Evolutionary conservation across 2,113 vertebrate species (phyloP).

Genomic region (Alces alces): DNA sequence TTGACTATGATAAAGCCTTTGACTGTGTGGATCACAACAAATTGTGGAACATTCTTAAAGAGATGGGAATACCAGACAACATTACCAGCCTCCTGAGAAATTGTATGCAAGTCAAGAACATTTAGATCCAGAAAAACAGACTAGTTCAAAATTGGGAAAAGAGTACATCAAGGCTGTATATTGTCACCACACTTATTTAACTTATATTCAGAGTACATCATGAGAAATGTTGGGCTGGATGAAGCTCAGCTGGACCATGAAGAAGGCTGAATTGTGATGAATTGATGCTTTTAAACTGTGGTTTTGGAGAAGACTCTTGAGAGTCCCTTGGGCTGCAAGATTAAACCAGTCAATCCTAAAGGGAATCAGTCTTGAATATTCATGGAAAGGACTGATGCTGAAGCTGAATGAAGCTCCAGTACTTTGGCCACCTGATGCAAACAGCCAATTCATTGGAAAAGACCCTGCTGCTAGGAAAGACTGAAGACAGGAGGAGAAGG

Average conservation of each 20-base stretch:
- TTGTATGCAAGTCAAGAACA: neutral
- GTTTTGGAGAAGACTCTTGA: neutral
- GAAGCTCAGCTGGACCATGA: neutral
- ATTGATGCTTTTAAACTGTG: neutral
- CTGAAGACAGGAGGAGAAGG: neutral
- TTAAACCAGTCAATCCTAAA: neutral
- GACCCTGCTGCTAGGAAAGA: neutral
- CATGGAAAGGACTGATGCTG: neutral
- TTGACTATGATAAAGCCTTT: neutral
- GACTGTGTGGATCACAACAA: neutral
- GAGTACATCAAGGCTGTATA: fast-evolving
- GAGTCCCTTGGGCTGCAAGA: neutral
- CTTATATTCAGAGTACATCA: neutral
- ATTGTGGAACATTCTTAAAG: neutral
- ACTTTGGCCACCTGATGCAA: neutral
- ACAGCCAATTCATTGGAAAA: neutral
- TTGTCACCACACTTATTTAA: neutral
- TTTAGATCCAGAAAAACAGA: neutral
- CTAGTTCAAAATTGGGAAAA: neutral
- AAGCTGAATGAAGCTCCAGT: neutral
- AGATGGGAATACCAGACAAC: fast-evolving
- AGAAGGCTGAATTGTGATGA: neutral
- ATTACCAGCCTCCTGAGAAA: neutral
- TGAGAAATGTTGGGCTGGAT: neutral
- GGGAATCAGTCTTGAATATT: neutral